Evolutionary conservation across 2,888 invertebrate genomes (phyloP).

Genomic region (Zele albiditarsus): DNA sequence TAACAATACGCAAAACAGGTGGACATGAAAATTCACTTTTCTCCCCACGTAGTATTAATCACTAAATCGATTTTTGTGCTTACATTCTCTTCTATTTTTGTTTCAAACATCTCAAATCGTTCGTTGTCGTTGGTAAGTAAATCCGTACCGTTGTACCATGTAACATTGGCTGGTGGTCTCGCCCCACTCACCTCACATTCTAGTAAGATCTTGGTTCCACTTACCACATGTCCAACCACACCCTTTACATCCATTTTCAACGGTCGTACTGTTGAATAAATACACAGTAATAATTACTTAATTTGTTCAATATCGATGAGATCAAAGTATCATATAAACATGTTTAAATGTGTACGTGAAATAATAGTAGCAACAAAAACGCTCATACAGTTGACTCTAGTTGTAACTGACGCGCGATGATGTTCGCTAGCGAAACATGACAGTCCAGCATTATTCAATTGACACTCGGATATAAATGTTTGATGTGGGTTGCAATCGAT

Average conservation of each 20-base stretch:
- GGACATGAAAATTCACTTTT: neutral
- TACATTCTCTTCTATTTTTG: slow-evolving; percentile 64
- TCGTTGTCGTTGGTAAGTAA: slow-evolving; percentile 64
- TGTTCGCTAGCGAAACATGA: too few species aligned
- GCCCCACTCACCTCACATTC: slow-evolving; percentile 87
- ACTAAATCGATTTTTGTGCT: slow-evolving; percentile 52
- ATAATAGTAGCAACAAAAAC: too few species aligned
- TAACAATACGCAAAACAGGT: too few species aligned
- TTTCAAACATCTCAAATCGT: slow-evolving; percentile 66
- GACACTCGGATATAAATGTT: too few species aligned
- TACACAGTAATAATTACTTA: slow-evolving; percentile 35
- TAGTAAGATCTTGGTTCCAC: slow-evolving; percentile 86
- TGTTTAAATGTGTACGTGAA: too few species aligned
- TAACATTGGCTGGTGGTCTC: slow-evolving; percentile 86
- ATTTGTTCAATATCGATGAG: neutral
- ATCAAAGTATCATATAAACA: too few species aligned
- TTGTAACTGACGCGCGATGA: too few species aligned
- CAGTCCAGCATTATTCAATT: too few species aligned
- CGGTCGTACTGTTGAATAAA: slow-evolving; percentile 82
- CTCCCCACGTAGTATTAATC: neutral
- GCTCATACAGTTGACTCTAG: too few species aligned
- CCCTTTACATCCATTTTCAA: slow-evolving; percentile 84
- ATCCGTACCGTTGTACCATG: slow-evolving; percentile 88
- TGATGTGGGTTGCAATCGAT: too few species aligned
- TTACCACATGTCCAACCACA: slow-evolving; percentile 84